A percentile compares a stretch with the other conserved stretches of the same genome.
phyloP scores from a whole-genome alignment of 2,797 vertebrate species.

The Tinamus major region DNA sequence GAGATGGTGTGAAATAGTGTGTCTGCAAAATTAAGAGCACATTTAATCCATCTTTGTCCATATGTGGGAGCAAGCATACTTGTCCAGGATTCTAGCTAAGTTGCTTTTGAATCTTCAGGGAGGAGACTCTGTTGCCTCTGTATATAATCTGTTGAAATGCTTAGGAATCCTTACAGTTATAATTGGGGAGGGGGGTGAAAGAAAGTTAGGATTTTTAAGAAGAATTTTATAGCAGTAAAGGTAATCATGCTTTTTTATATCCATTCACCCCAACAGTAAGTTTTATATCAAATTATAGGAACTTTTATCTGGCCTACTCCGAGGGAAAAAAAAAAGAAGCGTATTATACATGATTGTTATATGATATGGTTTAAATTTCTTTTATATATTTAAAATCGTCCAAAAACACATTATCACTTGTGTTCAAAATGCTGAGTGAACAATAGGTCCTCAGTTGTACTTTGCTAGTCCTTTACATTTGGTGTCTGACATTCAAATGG shows the following conservation, averaged over 20 bases:
- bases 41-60: background rate
- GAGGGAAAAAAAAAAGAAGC: background rate
- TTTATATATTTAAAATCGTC: background rate
- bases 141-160: fast-evolving
- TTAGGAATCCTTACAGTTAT: background rate
- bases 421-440: background rate
- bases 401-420: background rate
- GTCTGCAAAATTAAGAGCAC: background rate
- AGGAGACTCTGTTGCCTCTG: background rate
- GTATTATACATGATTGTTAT: background rate
- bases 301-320: background rate
- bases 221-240: background rate
- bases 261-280: background rate
- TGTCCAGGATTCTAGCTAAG: background rate
- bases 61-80: background rate
- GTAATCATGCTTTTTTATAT: background rate
- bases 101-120: background rate
- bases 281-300: background rate
- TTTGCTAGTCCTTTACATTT: background rate
- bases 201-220: background rate
- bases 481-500: background rate
- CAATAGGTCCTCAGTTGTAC: background rate
- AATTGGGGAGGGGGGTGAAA: background rate
- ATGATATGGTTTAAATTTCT: background rate
- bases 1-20: background rate